Evolutionary conservation across 2,888 invertebrate genomes (phyloP).

Genomic region (Bombyx huttoni): DNA sequence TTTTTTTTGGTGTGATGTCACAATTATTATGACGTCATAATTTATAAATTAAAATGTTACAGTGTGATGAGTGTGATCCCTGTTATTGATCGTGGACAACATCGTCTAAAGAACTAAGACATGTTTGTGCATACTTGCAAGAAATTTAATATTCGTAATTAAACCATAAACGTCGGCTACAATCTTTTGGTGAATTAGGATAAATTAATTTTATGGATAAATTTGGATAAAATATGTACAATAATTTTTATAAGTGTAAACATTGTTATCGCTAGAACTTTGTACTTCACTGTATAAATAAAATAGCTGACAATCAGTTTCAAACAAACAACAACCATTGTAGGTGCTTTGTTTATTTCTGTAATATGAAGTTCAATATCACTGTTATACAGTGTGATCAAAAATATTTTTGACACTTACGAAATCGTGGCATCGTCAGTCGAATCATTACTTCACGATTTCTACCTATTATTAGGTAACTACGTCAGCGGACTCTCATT

Average conservation of each 20-base stretch:
- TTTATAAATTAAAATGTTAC: too few relatives aligned
- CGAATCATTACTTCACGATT: conserved; percentile 60
- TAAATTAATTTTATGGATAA: too few relatives aligned
- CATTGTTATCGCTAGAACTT: not conserved
- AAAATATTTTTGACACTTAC: conserved; percentile 58
- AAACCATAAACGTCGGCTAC: too few relatives aligned
- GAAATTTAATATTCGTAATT: too few relatives aligned
- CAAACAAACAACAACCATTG: not conserved
- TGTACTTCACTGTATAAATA: not conserved
- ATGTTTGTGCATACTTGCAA: too few relatives aligned
- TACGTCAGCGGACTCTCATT: conserved; percentile 43
- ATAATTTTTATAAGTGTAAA: not conserved
- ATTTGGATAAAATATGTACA: too few relatives aligned
- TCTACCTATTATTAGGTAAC: conserved; percentile 64
- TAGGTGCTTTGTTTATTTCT: not conserved
- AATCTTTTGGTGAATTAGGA: too few relatives aligned
- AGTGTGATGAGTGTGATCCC: too few relatives aligned
- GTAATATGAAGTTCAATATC: conserved; percentile 50
- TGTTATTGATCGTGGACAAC: too few relatives aligned
- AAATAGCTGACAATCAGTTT: not conserved
- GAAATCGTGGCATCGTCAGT: conserved; percentile 48
- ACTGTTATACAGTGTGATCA: conserved; percentile 38
- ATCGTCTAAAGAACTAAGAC: too few relatives aligned
- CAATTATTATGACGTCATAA: too few relatives aligned
- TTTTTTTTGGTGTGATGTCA: too few relatives aligned